Evolutionary conservation across 2,797 vertebrate genomes (phyloP), one percentile per base, ranked within the genome.

Genomic region (Hoplostethus atlanticus): DNA sequence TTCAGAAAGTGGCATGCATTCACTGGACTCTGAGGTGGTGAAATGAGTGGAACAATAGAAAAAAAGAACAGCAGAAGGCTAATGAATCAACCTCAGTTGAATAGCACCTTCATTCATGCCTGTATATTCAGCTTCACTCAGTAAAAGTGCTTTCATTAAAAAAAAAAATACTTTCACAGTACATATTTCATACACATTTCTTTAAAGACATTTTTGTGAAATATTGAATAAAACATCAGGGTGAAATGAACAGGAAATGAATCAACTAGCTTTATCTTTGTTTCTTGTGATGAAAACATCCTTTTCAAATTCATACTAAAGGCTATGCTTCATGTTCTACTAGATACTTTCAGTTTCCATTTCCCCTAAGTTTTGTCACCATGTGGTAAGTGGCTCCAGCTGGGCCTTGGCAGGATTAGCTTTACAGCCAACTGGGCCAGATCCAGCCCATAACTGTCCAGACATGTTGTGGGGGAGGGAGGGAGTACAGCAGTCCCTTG

Each of bases 311-410:
- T 60, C 36, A 68, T 36, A 60, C 52, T 52, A 10, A 2, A 53
- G 58, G 63, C 52, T 47, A 0, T 21, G 42, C 4, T 46, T 38
- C 13, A 34, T 65, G 1, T 30, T 47, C 47, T 51, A 2, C 3
- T 2, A 12, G 47, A 21, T 25, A 77, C 60, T 77, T 82, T 83
- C 56, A 76, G 36, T 90, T 89, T 90, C 85, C 21, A 53, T 88
- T 87, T 71, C 71, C 73, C 5, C 38, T 59, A 86, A 81, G 38
- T 38, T 0, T 7, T 77, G 64, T 52, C 71, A 79, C 64, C 40
- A 13, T 63, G 77, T 76, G 80, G 64, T 76, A 89, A 82, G 5
- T 34, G n/a, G 47, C 76, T 80, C 62, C 44, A 64, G 83, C 65
- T 61, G 69, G 65, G 42, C 58, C 62, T 88, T 87, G 81, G 81